phyloP scores from a whole-genome alignment of 1,140 invertebrate genomes.

The Nautilus pompilius region DNA sequence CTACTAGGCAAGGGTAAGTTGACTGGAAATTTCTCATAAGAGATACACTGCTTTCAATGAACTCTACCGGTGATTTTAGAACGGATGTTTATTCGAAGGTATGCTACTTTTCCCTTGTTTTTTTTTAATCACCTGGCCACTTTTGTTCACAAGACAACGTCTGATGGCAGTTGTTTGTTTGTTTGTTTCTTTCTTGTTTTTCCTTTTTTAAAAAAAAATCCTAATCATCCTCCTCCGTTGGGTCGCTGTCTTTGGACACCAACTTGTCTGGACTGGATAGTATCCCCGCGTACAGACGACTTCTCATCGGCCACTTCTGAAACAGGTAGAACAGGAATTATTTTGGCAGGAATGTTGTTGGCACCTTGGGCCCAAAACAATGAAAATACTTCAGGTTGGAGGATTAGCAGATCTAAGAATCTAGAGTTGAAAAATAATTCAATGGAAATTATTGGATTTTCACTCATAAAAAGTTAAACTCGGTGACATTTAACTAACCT shows the following conservation, averaged over 20 bases:
- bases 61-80: no score
- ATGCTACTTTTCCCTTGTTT: no score
- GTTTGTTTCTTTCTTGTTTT: no score
- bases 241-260: not conserved
- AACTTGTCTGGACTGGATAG: slow-evolving; percentile 21
- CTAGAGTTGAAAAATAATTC: not conserved
- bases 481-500: no score
- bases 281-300: slow-evolving; percentile 38
- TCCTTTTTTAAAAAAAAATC: not conserved
- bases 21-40: no score
- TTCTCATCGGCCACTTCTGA: slow-evolving; percentile 48
- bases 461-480: not conserved
- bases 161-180: no score
- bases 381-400: not conserved
- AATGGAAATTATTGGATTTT: not conserved
- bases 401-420: not conserved
- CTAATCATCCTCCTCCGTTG: not conserved
- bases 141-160: not conserved
- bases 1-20: no score
- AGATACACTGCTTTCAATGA: no score
- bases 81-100: no score
- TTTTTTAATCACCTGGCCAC: not conserved
- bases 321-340: slow-evolving; percentile 12
- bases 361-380: not conserved
- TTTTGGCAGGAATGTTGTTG: not conserved